A percentile compares a stretch with the other conserved stretches of the same genome.
phyloP scores from a whole-genome alignment of 2,888 invertebrate genomes.

The Philereme vetulata region DNA sequence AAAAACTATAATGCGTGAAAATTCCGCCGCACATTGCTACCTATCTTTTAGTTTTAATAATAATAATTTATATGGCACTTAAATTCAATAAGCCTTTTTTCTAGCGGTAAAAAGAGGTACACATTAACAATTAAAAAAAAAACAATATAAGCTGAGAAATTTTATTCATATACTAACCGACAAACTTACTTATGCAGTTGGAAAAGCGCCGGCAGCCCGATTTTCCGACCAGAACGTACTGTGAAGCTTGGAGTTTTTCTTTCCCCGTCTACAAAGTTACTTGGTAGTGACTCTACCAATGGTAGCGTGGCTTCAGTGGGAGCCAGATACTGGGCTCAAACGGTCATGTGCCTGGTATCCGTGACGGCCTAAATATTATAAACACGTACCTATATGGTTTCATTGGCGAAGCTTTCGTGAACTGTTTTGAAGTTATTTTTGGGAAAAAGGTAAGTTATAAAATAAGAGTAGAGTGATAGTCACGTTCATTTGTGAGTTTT shows the following conservation, averaged over 20 bases:
- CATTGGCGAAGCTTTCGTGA: conserved; percentile 36
- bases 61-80: neutral
- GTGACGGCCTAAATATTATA: conserved; percentile 49
- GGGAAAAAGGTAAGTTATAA: conserved; percentile 16
- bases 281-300: conserved; percentile 41
- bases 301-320: conserved; percentile 57
- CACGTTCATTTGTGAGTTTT: neutral
- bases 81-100: neutral
- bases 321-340: conserved; percentile 62
- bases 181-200: conserved; percentile 14
- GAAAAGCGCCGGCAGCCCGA: conserved; percentile 3
- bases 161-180: neutral
- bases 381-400: conserved; percentile 57
- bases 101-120: neutral
- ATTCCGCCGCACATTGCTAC: conserved; percentile 27
- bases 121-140: neutral
- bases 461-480: neutral
- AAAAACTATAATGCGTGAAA: conserved; percentile 23
- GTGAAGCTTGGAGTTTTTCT: neutral
- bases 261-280: neutral
- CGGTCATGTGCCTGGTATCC: conserved; percentile 42
- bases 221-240: neutral
- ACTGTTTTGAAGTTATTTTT: conserved; percentile 30
- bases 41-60: neutral
- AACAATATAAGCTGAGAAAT: neutral